Base-by-base conservation (phyloP, 2,797 vertebrate species). In the Helicolenus hilgendorfi region DNA sequence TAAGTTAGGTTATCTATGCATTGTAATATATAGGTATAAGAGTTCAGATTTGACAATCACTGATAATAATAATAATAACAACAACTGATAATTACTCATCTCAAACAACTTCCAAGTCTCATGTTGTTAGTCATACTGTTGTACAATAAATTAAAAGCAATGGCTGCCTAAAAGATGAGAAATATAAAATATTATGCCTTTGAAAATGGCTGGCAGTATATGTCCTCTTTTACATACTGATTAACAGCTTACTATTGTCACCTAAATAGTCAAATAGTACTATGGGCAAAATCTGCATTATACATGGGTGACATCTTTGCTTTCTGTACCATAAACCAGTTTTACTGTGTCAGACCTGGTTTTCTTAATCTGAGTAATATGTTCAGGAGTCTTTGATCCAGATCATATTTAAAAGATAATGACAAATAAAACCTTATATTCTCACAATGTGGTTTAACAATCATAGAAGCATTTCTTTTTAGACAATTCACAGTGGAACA, bases 401-500 rank as follows among this genome's bases (percentile, higher is more conserved):
- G 13, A 63, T 36, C 4, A 41, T 24, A 53, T 72, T 55, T 13
- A 74, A 29, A 29, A 79, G 20, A 63, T 38, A 26, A 38, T 18
- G n/a, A 59, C 33, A 68, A 65, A 75, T 24, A 27, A 63, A 87
- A 45, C 2, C 20, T 78, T 6, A 9, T 1, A 38, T 65, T 64
- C 5, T 58, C 29, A 63, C 4, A 65, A 36, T 10, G 14, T 60
- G 65, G 38, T 26, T 67, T 29, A 81, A 78, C 29, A 83, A 70
- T 72, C 33, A 65, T 0, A 7, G 3, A 77, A 63, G 53, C 78
- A 63, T 63, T 86, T 78, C 14, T 64, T 83, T 84, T 76, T 20
- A 35, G 27, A 60, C 5, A 83, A 86, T 96, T 93, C 92, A 94
- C 92, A 94, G 85, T 93, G 77, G 79, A 89, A 85, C 7, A 83